Percentiles rank a stretch among this genome's conserved stretches.
phyloP scores from a whole-genome alignment of 2,797 vertebrate species.

The Epinephelus coioides region DNA sequence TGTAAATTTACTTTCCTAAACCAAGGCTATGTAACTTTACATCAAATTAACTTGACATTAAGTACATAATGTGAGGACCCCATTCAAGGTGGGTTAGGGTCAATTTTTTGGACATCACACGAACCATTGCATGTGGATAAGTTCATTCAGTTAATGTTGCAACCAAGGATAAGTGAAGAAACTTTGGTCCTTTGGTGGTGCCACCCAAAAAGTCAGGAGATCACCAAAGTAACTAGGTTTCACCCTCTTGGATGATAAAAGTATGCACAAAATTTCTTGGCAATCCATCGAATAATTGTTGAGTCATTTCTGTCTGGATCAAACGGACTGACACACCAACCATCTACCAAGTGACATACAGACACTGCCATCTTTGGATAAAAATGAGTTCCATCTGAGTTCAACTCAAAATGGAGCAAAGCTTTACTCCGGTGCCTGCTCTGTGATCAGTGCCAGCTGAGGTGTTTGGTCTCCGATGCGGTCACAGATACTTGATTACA shows the following conservation, averaged over 20 bases:
- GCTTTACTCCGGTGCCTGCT: constrained; percentile 4
- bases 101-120: too few relatives aligned
- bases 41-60: too few relatives aligned
- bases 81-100: too few relatives aligned
- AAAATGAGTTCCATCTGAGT: background rate
- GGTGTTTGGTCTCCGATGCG: constrained; percentile 5
- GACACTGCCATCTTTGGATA: background rate
- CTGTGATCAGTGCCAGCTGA: constrained; percentile 7
- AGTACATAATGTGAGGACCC: too few relatives aligned
- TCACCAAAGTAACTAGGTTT: background rate
- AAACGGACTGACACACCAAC: background rate
- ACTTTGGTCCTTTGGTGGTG: too few relatives aligned
- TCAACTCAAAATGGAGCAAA: background rate
- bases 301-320: background rate
- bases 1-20: too few relatives aligned
- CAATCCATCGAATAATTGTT: background rate
- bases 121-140: too few relatives aligned
- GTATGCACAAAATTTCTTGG: background rate
- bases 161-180: too few relatives aligned
- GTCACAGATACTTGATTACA: constrained; percentile 48
- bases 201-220: too few relatives aligned
- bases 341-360: too few relatives aligned
- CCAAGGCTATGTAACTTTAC: too few relatives aligned
- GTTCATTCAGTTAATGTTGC: too few relatives aligned
- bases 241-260: background rate